Conservation (phyloP, 1,140 invertebrate genomes). For the Macrobrachium nipponense region DNA sequence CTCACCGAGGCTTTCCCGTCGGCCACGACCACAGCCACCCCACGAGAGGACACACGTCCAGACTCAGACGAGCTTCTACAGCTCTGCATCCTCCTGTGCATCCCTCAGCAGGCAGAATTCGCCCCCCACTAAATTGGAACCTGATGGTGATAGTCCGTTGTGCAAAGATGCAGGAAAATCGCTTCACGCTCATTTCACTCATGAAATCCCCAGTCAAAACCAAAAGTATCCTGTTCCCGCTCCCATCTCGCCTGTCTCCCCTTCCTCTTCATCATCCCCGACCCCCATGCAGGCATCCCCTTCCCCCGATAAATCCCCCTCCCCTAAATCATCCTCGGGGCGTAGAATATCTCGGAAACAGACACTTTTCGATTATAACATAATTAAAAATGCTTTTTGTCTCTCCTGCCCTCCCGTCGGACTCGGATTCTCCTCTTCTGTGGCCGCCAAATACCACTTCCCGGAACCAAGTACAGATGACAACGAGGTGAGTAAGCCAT, state of each 20-base stretch:
- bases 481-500: constrained; percentile 46
- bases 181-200: too few species aligned
- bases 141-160: too few species aligned
- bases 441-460: constrained; percentile 57
- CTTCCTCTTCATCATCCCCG: too few species aligned
- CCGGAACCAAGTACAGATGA: constrained; percentile 36
- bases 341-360: constrained; percentile 52
- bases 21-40: constrained; percentile 29
- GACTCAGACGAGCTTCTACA: constrained; percentile 50
- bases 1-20: constrained; percentile 10
- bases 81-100: constrained; percentile 2
- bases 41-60: constrained; percentile 36
- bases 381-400: constrained; percentile 60
- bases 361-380: constrained; percentile 50
- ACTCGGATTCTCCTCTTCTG: constrained; percentile 55
- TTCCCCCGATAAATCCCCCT: not conserved
- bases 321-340: constrained; percentile 19
- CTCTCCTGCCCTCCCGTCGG: constrained; percentile 59
- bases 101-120: not conserved
- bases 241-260: too few species aligned
- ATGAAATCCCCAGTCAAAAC: too few species aligned
- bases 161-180: too few species aligned
- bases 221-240: too few species aligned
- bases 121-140: not conserved
- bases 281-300: not conserved